Base-by-base conservation (phyloP, 1,140 invertebrate genomes). In the Danaus melanippus region DNA sequence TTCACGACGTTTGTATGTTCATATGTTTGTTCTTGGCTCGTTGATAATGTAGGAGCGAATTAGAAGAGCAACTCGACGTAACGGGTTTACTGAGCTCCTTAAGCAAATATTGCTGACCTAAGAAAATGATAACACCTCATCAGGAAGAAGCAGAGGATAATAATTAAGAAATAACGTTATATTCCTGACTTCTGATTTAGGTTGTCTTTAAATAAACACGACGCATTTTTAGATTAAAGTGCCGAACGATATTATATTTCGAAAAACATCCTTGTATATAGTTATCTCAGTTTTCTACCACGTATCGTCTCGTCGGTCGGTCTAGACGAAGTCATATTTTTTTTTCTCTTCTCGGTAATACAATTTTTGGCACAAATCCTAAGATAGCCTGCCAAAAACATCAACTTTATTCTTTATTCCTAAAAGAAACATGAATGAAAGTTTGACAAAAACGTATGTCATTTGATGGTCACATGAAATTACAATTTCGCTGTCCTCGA, bases 341-440 rank as follows among this genome's bases (percentile, higher is more conserved):
- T 79, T 81, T 85, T 74, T 77, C 74, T 77, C 56, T 81, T 81
- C 80, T 79, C 74, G 71, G 80, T 84, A 85, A 76, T 78, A 81
- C 72, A 71, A 67, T 71, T 81, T 82, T 86, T 84, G 80, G 79
- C 80, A 84, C 74, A 68, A 60, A 65, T 66, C 59, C 73, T 70
- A 71, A 74, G 60, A 79, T 69, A 71, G 72, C 74, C 79, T 86
- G 83, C 79, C 83, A 84, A 75, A 32, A 32, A 32, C 21, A 32
- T 32, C 21, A 32, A 62, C 71, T 59, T 68, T 67, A 56, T 56
- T 57, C 70, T 78, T 79, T 76, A 71, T 75, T 79, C 65, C 67
- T 58, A 71, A 68, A 64, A 62, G 74, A 74, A 79, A 83, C 83
- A 80, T 86, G 80, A 86, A 86, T 83, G 83, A 81, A 82, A 84